phyloP scores from a whole-genome alignment of 2,113 vertebrate genomes.

The Oxyruncus cristatus region DNA sequence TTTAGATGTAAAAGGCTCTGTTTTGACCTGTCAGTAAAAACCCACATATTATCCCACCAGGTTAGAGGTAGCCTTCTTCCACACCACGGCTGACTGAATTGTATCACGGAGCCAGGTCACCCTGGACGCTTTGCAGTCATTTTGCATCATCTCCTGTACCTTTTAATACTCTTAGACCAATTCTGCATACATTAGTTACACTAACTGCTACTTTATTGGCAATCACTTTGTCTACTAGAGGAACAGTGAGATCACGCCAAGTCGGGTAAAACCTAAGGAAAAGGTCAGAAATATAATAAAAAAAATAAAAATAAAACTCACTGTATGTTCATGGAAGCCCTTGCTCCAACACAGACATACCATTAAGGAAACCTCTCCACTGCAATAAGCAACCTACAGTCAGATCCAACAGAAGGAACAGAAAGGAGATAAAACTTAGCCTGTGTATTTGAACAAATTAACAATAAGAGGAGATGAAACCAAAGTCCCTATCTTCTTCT shows the following conservation, averaged over 20 bases:
- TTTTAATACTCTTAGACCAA: background rate
- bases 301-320: background rate
- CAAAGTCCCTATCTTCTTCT: background rate
- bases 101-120: background rate
- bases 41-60: background rate
- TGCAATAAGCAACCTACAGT: background rate
- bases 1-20: background rate
- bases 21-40: background rate
- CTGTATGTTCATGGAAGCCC: background rate
- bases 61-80: background rate
- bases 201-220: background rate
- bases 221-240: background rate
- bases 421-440: background rate
- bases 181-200: background rate
- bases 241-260: background rate
- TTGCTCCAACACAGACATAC: background rate
- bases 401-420: background rate
- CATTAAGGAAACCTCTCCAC: background rate
- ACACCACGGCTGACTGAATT: background rate
- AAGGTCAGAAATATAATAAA: background rate
- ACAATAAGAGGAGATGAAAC: background rate
- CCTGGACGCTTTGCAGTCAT: rapidly evolving
- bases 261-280: background rate
- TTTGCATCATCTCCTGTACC: background rate
- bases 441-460: background rate